Conservation (phyloP, 2,113 vertebrate species). For the Delphinapterus leucas region DNA sequence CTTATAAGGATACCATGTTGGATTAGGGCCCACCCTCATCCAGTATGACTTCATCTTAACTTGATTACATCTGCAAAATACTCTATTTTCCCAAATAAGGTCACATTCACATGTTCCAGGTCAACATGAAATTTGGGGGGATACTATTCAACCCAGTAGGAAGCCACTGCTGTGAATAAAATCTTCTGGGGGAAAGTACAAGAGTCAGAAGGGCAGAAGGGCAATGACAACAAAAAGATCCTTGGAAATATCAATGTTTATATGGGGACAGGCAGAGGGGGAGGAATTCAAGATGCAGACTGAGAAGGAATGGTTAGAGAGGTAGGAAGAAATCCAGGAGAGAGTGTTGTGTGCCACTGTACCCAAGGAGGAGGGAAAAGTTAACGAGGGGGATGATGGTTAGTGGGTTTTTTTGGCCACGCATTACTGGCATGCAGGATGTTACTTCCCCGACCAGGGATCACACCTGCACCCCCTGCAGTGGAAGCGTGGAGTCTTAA, state of each 20-base stretch:
- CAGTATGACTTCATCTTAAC: neutral
- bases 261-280: neutral
- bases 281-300: neutral
- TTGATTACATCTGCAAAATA: neutral
- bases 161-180: neutral
- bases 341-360: neutral
- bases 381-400: neutral
- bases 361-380: neutral
- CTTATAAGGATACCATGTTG: neutral
- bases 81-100: neutral
- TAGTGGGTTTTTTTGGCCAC: neutral
- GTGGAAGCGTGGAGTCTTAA: too few relatives aligned
- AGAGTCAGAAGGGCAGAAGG: constrained; percentile 15
- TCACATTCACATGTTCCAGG: neutral
- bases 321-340: neutral
- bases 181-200: neutral
- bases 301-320: neutral
- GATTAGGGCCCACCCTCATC: neutral
- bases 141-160: neutral
- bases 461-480: too few relatives aligned
- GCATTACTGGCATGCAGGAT: too few relatives aligned
- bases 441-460: too few relatives aligned
- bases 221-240: neutral
- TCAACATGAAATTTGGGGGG: neutral
- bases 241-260: neutral